A percentile compares a stretch with the other conserved stretches of the same genome.
phyloP scores from a whole-genome alignment of 2,888 invertebrate genomes.

The Lingula anatina region DNA sequence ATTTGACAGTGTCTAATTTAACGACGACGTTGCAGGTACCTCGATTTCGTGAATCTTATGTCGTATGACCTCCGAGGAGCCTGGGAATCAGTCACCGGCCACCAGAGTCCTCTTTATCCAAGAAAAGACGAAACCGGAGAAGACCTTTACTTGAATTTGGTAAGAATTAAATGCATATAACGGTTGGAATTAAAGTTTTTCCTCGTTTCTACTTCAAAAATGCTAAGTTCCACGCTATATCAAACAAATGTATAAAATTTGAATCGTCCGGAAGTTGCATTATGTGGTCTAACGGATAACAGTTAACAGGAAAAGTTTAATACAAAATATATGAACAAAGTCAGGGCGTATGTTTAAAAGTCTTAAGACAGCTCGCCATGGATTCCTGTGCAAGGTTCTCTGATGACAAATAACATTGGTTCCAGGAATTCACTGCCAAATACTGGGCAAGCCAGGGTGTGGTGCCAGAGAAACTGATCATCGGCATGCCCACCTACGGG shows the following conservation, averaged over 20 bases:
- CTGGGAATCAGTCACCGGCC: slow-evolving; percentile 42
- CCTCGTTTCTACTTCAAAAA: neutral
- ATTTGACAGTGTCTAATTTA: too few relatives aligned
- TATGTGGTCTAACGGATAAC: too few relatives aligned
- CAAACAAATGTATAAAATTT: too few relatives aligned
- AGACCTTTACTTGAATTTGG: slow-evolving; percentile 21
- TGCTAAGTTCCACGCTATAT: too few relatives aligned
- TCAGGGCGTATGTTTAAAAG: slow-evolving; percentile 1
- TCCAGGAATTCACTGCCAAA: slow-evolving; percentile 34
- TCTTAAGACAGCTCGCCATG: too few relatives aligned
- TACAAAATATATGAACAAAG: neutral
- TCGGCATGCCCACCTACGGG: slow-evolving; percentile 94
- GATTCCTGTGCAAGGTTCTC: too few relatives aligned
- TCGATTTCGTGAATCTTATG: slow-evolving; percentile 21
- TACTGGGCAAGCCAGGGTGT: slow-evolving; percentile 62
- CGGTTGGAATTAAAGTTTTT: too few relatives aligned
- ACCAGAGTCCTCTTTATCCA: slow-evolving; percentile 39
- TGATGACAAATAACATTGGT: neutral
- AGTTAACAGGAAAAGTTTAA: neutral
- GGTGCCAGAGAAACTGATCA: slow-evolving; percentile 84
- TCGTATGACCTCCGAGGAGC: slow-evolving; percentile 33
- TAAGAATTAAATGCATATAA: slow-evolving; percentile 6
- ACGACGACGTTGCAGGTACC: slow-evolving; percentile 7
- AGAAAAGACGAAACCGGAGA: slow-evolving; percentile 19
- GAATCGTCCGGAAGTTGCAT: too few relatives aligned